These are phyloP conservation scores for Cichlasoma orientale DNA, from an alignment of 2,797 vertebrate genomes.

Conservation along the genomic window DNA sequence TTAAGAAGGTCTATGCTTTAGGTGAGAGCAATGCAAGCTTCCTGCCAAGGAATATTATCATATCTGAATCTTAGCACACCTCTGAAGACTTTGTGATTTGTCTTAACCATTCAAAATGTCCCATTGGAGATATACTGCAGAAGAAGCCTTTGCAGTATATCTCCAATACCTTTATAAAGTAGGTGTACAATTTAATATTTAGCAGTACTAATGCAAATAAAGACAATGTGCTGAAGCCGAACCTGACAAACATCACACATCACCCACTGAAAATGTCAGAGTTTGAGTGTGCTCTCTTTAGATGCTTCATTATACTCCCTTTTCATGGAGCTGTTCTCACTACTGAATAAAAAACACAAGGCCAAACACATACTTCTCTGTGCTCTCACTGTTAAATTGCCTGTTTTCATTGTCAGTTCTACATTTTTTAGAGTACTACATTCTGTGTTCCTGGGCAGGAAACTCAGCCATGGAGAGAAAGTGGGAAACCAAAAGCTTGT, in stretches of 20 bases:
- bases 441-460: neutral
- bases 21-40: conserved; percentile 1
- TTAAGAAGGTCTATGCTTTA: neutral
- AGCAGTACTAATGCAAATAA: neutral
- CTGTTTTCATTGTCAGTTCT: conserved; percentile 25
- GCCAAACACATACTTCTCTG: conserved; percentile 30
- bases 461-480: neutral
- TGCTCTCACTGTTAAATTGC: conserved; percentile 29
- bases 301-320: conserved; percentile 39
- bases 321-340: conserved; percentile 27
- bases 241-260: neutral
- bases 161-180: neutral
- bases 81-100: neutral
- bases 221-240: neutral
- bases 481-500: neutral
- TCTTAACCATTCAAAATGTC: neutral
- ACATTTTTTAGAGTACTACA: conserved; percentile 1
- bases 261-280: conserved; percentile 30
- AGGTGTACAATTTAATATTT: neutral
- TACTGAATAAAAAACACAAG: conserved; percentile 22
- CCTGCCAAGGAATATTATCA: neutral
- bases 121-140: neutral
- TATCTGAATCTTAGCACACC: neutral
- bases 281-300: conserved; percentile 40
- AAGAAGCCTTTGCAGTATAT: neutral